These are phyloP conservation scores for Drosophila imparisetae DNA, from an alignment of 2,888 invertebrate genomes.

Conservation along the genomic window DNA sequence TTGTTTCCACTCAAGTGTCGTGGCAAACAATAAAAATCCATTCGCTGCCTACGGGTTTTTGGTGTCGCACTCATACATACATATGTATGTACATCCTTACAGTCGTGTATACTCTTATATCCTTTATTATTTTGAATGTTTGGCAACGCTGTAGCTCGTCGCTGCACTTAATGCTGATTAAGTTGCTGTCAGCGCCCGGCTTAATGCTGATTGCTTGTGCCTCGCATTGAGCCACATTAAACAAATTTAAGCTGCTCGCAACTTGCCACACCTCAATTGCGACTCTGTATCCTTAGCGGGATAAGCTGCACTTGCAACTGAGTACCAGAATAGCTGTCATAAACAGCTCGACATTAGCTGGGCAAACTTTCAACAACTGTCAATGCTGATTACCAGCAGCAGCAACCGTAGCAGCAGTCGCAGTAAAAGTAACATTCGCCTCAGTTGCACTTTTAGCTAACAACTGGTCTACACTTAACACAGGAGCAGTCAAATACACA, in stretches of 20 bases:
- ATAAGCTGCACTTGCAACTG: constrained; percentile 4
- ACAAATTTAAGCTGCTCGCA: constrained; percentile 35
- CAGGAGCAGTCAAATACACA: constrained; percentile 5
- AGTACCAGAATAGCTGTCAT: constrained; percentile 32
- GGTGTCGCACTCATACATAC: constrained; percentile 17
- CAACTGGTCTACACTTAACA: constrained; percentile 27
- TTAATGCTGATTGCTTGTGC: constrained; percentile 57
- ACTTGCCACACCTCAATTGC: constrained; percentile 31
- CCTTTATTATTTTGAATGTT: constrained; percentile 31
- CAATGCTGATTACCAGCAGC: constrained; percentile 66
- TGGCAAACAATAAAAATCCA: constrained; percentile 72
- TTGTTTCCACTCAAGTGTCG: constrained; percentile 56
- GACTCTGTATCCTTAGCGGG: background rate
- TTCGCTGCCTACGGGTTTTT: constrained; percentile 42
- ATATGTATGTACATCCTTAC: background rate
- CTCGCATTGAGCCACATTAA: constrained; percentile 23
- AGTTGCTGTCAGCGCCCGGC: constrained; percentile 55
- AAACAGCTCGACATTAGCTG: constrained; percentile 50
- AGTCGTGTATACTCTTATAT: background rate
- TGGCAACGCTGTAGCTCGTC: constrained; percentile 10
- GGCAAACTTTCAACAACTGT: constrained; percentile 69
- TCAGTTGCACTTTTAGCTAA: constrained; percentile 24
- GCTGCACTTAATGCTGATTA: constrained; percentile 69
- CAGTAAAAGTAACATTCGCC: constrained; percentile 7
- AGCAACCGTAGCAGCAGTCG: background rate